Percentiles rank a stretch among this genome's conserved stretches.
Conservation (phyloP, 2,113 vertebrate genomes). For the Cricetomys ansorgei region DNA sequence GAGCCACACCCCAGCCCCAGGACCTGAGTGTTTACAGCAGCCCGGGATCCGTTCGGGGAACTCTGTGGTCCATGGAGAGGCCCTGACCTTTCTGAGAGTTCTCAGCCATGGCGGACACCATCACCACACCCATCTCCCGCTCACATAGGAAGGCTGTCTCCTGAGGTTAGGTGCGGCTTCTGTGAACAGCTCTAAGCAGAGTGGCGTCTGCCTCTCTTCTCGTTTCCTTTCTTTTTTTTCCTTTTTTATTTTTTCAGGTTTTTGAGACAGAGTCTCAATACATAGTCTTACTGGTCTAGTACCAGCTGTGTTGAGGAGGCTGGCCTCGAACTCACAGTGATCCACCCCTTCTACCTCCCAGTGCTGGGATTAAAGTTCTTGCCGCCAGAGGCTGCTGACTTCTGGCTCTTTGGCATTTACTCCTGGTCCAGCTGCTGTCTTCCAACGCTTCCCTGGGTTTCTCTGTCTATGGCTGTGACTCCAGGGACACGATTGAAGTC, state of each 20-base stretch:
- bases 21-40: background rate
- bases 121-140: background rate
- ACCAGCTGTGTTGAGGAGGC: background rate
- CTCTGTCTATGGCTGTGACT: background rate
- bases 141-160: background rate
- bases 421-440: background rate
- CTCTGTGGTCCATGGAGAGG: background rate
- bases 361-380: background rate
- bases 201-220: background rate
- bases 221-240: accelerated
- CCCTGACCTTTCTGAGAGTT: background rate
- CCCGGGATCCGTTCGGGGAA: background rate
- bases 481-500: background rate
- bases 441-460: background rate
- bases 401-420: background rate
- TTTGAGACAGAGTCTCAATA: background rate
- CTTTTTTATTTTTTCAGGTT: background rate
- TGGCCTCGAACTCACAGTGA: background rate
- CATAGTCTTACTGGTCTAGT: background rate
- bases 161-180: background rate
- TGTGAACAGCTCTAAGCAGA: background rate
- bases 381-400: background rate
- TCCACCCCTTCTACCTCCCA: background rate
- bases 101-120: accelerated
- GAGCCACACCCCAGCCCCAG: background rate